A percentile compares a stretch with the other conserved stretches of the same genome.
phyloP scores from a whole-genome alignment of 2,888 invertebrate genomes.

The Melitaea athalia region DNA sequence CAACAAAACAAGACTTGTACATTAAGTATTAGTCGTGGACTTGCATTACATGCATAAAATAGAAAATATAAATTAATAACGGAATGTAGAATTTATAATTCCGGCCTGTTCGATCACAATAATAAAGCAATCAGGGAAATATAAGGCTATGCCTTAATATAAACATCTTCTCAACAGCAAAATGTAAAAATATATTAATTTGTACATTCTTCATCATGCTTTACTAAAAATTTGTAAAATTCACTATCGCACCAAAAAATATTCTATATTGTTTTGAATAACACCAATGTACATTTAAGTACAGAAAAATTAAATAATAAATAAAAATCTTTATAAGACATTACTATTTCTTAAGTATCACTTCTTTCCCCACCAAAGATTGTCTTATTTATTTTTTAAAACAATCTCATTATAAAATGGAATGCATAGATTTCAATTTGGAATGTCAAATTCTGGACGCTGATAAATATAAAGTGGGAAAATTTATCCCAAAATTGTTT shows the following conservation, averaged over 20 bases:
- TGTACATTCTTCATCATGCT: conserved; percentile 76
- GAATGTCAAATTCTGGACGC: conserved; percentile 48
- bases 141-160: conserved; percentile 74
- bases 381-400: conserved; percentile 48
- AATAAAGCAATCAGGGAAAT: conserved; percentile 76
- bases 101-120: conserved; percentile 78
- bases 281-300: conserved; percentile 69
- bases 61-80: conserved; percentile 69
- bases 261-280: conserved; percentile 68
- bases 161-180: conserved; percentile 74
- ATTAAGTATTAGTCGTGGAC: conserved; percentile 78
- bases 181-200: conserved; percentile 82
- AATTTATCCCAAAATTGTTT: neutral
- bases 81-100: conserved; percentile 81
- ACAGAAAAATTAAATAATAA: conserved; percentile 67
- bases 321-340: conserved; percentile 59
- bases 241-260: conserved; percentile 82
- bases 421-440: conserved; percentile 49
- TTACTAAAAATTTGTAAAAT: conserved; percentile 79
- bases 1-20: conserved; percentile 51
- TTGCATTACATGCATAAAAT: conserved; percentile 77
- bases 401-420: conserved; percentile 51
- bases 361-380: conserved; percentile 71
- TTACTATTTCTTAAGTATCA: conserved; percentile 62
- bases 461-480: conserved; percentile 34